These are phyloP conservation scores for Poeciliopsis retropinna DNA, from an alignment of 2,113 vertebrate genomes.

Conservation along the genomic window DNA sequence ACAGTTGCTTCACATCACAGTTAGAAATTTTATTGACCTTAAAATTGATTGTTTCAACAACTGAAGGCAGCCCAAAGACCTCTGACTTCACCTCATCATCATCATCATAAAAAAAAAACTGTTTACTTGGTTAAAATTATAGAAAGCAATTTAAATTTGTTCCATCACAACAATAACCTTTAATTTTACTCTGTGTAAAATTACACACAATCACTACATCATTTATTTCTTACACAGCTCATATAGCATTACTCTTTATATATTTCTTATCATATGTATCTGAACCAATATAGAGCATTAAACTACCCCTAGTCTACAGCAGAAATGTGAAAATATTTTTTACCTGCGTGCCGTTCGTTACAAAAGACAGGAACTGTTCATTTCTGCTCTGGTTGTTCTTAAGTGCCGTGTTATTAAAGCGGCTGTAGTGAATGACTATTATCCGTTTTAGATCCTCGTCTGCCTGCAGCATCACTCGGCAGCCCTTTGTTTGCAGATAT, in stretches of 20 bases:
- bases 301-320: neutral
- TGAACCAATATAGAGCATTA: neutral
- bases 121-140: neutral
- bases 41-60: neutral
- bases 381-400: slow-evolving; percentile 6
- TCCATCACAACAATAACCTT: too few relatives aligned
- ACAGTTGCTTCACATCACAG: too few relatives aligned
- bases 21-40: too few relatives aligned
- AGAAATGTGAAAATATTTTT: neutral
- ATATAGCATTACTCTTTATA: neutral
- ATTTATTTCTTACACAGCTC: neutral
- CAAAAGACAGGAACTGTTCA: neutral
- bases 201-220: neutral
- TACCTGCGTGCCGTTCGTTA: neutral
- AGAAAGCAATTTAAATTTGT: neutral
- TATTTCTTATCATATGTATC: neutral
- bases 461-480: neutral
- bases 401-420: slow-evolving; percentile 15
- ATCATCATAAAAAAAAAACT: neutral
- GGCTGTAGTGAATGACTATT: neutral
- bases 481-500: neutral
- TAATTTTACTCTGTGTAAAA: neutral
- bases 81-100: too few relatives aligned
- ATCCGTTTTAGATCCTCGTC: neutral
- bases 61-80: too few relatives aligned